Conservation (phyloP, 2,797 vertebrate species). For the Synanceia verrucosa region DNA sequence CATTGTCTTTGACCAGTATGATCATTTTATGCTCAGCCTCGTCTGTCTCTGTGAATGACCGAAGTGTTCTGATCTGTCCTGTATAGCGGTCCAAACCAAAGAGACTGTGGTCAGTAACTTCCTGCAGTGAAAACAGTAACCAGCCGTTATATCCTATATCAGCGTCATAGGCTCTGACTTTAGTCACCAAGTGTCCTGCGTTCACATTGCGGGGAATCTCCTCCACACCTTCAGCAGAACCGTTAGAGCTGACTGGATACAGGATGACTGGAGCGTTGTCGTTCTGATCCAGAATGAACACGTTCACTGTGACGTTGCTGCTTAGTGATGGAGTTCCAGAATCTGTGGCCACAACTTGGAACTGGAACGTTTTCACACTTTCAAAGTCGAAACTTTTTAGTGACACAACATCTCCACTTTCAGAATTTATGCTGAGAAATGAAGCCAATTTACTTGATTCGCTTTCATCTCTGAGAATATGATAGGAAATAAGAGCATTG, state of each 20-base stretch:
- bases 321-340: constrained; percentile 55
- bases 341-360: constrained; percentile 74
- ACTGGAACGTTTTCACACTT: constrained; percentile 41
- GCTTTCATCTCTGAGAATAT: constrained; percentile 26
- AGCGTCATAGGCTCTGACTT: constrained; percentile 49
- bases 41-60: constrained; percentile 47
- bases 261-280: constrained; percentile 48
- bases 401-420: constrained; percentile 26
- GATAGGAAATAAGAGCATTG: constrained; percentile 64
- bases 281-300: constrained; percentile 67
- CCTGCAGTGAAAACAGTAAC: constrained; percentile 43
- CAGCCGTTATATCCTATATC: constrained; percentile 65
- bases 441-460: constrained; percentile 9
- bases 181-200: constrained; percentile 27
- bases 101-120: constrained; percentile 41
- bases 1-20: constrained; percentile 64
- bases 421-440: constrained; percentile 50
- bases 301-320: constrained; percentile 57
- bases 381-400: constrained; percentile 60
- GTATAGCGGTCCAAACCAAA: constrained; percentile 58
- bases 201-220: constrained; percentile 63
- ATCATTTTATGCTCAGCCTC: constrained; percentile 46
- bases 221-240: constrained; percentile 59
- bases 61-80: constrained; percentile 48
- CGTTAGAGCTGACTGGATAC: constrained; percentile 45